Conservation (phyloP, 2,113 vertebrate species). For the Gymnorhina tibicen region DNA sequence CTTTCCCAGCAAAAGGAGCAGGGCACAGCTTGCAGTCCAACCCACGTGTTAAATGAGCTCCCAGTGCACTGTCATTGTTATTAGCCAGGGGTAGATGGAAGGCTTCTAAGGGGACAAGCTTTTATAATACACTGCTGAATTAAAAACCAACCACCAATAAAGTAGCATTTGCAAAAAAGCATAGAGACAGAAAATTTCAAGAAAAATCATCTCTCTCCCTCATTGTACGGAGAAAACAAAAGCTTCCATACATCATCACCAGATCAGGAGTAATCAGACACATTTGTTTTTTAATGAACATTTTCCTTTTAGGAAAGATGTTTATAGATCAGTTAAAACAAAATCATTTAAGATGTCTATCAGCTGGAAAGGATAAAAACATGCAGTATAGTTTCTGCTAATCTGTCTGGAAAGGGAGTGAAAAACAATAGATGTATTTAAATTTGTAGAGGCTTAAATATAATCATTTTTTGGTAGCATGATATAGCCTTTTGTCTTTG, state of each 20-base stretch:
- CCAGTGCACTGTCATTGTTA: neutral
- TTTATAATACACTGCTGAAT: neutral
- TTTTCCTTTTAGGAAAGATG: neutral
- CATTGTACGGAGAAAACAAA: neutral
- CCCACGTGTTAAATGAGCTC: neutral
- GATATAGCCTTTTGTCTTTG: neutral
- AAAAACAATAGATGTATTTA: neutral
- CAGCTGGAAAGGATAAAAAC: neutral
- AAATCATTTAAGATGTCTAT: neutral
- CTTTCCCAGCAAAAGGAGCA: neutral
- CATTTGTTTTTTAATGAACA: neutral
- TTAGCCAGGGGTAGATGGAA: neutral
- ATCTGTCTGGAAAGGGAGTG: neutral
- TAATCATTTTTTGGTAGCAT: neutral
- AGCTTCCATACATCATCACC: neutral
- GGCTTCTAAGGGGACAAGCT: neutral
- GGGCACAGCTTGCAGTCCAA: constrained; percentile 28
- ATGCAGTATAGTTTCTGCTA: neutral
- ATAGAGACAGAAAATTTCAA: neutral
- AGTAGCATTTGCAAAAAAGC: neutral
- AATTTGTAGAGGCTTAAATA: neutral
- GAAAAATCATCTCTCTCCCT: neutral
- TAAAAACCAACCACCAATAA: neutral
- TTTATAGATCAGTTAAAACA: neutral
- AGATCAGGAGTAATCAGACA: neutral